Evolutionary conservation across 2,888 invertebrate species (phyloP).

Genomic region (Lottia gigantea): DNA sequence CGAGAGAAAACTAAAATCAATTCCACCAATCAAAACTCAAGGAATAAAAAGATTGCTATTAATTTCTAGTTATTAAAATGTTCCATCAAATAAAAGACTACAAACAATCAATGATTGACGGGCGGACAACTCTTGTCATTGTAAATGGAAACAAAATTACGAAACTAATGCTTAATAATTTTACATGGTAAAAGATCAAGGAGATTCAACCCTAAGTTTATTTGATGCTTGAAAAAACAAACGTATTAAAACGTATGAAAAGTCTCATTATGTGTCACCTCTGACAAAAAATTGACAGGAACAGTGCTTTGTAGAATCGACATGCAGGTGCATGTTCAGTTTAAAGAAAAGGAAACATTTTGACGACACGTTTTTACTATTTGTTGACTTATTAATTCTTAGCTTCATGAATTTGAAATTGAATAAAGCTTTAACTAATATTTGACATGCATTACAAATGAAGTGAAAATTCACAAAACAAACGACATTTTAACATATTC

Average conservation of each 20-base stretch:
- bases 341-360: slow-evolving; percentile 4
- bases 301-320: background rate
- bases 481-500: slow-evolving; percentile 6
- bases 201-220: background rate
- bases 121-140: too few species aligned
- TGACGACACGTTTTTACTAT: background rate
- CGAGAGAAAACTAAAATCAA: too few species aligned
- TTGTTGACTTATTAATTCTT: slow-evolving; percentile 1
- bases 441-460: slow-evolving; percentile 4
- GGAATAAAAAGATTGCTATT: too few species aligned
- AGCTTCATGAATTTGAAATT: background rate
- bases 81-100: too few species aligned
- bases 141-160: too few species aligned
- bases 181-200: too few species aligned
- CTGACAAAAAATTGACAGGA: background rate
- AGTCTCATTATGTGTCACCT: background rate
- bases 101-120: too few species aligned
- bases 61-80: too few species aligned
- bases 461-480: slow-evolving; percentile 6
- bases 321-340: slow-evolving; percentile 8
- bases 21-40: too few species aligned
- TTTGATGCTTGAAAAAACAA: background rate
- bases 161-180: too few species aligned
- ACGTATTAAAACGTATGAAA: background rate
- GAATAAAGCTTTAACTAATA: background rate